phyloP scores from a whole-genome alignment of 2,113 vertebrate genomes.

The Oncorhynchus gorbuscha region DNA sequence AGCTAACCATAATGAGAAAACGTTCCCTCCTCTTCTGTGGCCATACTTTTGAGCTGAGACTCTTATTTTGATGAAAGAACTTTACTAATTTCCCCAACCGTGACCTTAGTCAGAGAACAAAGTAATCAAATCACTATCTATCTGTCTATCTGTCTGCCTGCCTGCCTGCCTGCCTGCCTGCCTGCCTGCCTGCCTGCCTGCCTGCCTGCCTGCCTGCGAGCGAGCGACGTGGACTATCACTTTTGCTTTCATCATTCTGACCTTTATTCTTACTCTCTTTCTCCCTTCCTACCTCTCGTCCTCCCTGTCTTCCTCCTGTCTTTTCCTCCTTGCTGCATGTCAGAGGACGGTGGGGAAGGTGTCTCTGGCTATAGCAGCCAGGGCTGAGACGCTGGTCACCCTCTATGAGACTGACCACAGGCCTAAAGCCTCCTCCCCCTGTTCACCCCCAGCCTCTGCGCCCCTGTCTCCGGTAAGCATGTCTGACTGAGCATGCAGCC shows the following conservation, averaged over 20 bases:
- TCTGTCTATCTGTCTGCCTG: too few species aligned
- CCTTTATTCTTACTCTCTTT: conserved; percentile 12
- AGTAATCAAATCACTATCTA: background rate
- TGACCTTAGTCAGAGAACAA: background rate
- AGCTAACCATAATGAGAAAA: conserved; percentile 14
- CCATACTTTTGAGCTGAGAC: conserved; percentile 53
- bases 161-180: too few species aligned
- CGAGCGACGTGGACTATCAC: background rate
- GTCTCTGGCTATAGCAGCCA: conserved; percentile 77
- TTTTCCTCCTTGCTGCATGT: conserved; percentile 56
- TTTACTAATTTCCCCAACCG: conserved; percentile 1
- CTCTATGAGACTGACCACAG: conserved; percentile 86
- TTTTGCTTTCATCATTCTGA: background rate
- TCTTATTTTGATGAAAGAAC: conserved; percentile 21
- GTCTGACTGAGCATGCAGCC: background rate
- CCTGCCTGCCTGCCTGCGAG: too few species aligned
- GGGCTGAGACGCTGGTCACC: conserved; percentile 80
- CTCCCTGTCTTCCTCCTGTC: conserved; percentile 39
- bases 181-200: too few species aligned
- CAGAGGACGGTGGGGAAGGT: conserved; percentile 84
- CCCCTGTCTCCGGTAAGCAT: conserved; percentile 77
- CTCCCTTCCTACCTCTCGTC: conserved; percentile 8
- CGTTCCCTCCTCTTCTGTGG: conserved; percentile 29
- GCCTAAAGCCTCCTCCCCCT: conserved; percentile 66
- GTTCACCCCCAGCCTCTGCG: conserved; percentile 21